Conservation (phyloP, 2,888 invertebrate genomes). For the Lepidochitona cinerea region DNA sequence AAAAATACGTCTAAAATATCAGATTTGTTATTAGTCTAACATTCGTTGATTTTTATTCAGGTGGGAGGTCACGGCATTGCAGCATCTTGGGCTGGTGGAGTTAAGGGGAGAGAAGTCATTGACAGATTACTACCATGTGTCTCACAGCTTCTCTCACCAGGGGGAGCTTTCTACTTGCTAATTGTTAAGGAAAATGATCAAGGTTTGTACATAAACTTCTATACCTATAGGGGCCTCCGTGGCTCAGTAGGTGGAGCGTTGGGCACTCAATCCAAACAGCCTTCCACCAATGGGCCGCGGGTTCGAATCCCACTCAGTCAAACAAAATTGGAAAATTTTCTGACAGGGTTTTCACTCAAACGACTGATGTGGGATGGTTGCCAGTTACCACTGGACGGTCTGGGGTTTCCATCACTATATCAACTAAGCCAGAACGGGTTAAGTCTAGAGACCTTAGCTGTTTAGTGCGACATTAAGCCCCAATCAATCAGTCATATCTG, state of each 20-base stretch:
- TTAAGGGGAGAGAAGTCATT: constrained; percentile 77
- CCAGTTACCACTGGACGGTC: no score
- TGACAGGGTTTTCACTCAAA: no score
- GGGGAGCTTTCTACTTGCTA: constrained; percentile 89
- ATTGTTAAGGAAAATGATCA: constrained; percentile 88
- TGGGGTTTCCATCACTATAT: no score
- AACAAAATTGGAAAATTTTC: not conserved
- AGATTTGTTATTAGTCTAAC: not conserved
- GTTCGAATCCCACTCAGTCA: no score
- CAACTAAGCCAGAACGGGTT: no score
- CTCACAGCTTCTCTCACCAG: constrained; percentile 79
- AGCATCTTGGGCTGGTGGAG: constrained; percentile 75
- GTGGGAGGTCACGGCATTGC: constrained; percentile 65
- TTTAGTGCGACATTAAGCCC: not conserved
- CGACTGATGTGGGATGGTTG: no score
- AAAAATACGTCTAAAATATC: no score
- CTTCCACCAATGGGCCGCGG: no score
- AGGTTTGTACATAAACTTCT: constrained; percentile 49
- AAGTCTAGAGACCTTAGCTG: not conserved
- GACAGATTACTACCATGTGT: constrained; percentile 79
- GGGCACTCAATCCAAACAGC: no score
- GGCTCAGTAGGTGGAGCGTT: no score
- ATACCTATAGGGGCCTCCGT: no score
- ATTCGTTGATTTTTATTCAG: constrained; percentile 43
- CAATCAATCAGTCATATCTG: not conserved